phyloP scores from a whole-genome alignment of 2,113 vertebrate genomes.

The Globicephala melas region DNA sequence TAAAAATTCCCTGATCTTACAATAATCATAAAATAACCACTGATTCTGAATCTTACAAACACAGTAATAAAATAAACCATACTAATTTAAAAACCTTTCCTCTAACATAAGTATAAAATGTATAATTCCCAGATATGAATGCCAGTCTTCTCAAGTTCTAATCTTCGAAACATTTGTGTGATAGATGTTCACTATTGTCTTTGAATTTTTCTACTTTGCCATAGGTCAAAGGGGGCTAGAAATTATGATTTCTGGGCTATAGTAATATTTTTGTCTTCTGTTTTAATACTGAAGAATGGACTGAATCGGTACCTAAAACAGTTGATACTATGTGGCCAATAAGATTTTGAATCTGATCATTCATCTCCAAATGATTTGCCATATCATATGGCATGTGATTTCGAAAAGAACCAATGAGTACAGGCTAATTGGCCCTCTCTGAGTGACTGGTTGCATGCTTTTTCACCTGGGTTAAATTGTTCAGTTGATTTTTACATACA shows the following conservation, averaged over 20 bases:
- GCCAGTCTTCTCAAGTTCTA: conserved; percentile 27
- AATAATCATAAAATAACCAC: conserved; percentile 67
- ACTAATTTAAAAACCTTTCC: conserved; percentile 13
- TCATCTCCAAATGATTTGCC: neutral
- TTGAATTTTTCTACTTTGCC: neutral
- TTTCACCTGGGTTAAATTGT: neutral
- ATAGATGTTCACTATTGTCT: neutral
- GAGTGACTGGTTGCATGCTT: neutral
- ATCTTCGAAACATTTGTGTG: conserved; percentile 21
- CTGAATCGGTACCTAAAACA: neutral
- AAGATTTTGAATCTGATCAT: neutral
- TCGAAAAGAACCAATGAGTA: neutral
- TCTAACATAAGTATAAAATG: conserved; percentile 32
- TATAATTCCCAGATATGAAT: conserved; percentile 35
- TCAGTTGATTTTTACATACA: neutral
- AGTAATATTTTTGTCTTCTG: neutral
- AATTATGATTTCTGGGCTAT: neutral
- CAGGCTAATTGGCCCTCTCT: neutral
- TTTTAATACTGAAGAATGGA: neutral
- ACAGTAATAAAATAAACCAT: conserved; percentile 62
- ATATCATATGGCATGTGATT: neutral
- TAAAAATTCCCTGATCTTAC: conserved; percentile 69
- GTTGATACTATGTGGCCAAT: neutral
- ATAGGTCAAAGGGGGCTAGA: neutral
- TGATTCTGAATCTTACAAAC: conserved; percentile 66